Evolutionary conservation across 2,113 vertebrate genomes (phyloP), one percentile per base, ranked within the genome.

Genomic region (Acanthochromis polyacanthus): DNA sequence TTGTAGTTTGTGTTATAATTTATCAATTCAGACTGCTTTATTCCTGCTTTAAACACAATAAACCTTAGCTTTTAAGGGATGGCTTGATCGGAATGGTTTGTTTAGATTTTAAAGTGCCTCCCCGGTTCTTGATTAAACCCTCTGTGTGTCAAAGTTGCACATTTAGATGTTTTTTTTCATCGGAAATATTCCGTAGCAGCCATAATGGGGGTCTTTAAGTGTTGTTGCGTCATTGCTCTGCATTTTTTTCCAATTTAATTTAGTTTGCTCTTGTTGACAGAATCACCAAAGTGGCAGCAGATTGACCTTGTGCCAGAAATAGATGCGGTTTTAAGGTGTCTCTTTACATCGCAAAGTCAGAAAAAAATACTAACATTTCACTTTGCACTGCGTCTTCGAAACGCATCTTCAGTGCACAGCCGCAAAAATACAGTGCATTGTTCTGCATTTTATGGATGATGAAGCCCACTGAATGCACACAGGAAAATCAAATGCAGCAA

Each of bases 301-400:
- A 48, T 20, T 57, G 6, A 3, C 40, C 17, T 75, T 50, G 28
- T 58, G 28, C 28, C 20, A 57, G 61, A 75, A 38, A 64, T 23
- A 63, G 20, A 64, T 3, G 0, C 48, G 38, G 14, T 56, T 64
- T 38, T 32, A 22, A 19, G 22, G 19, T 22, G 19, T 3, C 3
- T 70, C 4, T 63, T 78, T 28, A 40, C 22, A 0, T 17, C 14
- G 7, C 7, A 15, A 15, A 51, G 11, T 16, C 30, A 1, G 25
- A 25, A 25, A 25, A 25, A 25, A 25, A 25, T 25, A 25, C 25
- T 3, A 60, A 8, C 36, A 45, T 28, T 17, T 40, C 17, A 51
- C 48, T 40, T 40, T 11, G 5, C 64, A 64, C 61, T 50, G 1
- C 58, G 17, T 58, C 43, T 64, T 64, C 59, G 51, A 16, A 36